phyloP scores from a whole-genome alignment of 2,113 vertebrate species.

The Hypanus sabinus region DNA sequence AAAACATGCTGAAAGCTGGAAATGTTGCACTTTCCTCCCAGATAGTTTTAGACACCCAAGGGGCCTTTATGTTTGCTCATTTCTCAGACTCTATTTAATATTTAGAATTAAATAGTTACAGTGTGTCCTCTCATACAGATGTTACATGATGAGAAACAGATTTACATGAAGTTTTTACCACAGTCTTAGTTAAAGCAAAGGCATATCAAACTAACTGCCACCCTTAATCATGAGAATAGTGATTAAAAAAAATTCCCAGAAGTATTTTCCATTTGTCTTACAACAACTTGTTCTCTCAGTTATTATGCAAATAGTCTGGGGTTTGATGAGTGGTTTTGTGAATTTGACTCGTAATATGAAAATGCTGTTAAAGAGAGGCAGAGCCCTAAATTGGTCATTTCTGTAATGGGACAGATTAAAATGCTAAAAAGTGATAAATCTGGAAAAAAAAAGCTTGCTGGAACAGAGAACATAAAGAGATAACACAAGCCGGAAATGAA shows the following conservation, averaged over 20 bases:
- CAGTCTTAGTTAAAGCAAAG: background rate
- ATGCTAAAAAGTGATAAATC: constrained; percentile 1
- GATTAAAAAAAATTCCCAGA: background rate
- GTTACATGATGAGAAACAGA: background rate
- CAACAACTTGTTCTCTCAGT: background rate
- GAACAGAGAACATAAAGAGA: background rate
- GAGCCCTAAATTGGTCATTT: background rate
- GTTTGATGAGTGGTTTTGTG: background rate
- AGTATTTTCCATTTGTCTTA: background rate
- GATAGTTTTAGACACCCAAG: background rate
- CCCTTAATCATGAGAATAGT: background rate
- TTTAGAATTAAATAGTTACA: background rate
- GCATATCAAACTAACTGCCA: background rate
- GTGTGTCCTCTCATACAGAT: background rate
- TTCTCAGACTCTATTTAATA: constrained; percentile 14
- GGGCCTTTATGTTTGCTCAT: background rate
- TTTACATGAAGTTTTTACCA: background rate
- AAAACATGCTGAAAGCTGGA: background rate
- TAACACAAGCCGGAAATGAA: background rate
- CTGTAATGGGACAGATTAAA: background rate
- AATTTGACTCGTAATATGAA: background rate
- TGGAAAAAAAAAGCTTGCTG: background rate
- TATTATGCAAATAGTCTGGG: background rate
- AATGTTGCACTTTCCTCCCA: background rate
- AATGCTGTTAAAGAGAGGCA: background rate